Conservation (phyloP, 2,888 invertebrate genomes). For the Pseudococcus viburni region DNA sequence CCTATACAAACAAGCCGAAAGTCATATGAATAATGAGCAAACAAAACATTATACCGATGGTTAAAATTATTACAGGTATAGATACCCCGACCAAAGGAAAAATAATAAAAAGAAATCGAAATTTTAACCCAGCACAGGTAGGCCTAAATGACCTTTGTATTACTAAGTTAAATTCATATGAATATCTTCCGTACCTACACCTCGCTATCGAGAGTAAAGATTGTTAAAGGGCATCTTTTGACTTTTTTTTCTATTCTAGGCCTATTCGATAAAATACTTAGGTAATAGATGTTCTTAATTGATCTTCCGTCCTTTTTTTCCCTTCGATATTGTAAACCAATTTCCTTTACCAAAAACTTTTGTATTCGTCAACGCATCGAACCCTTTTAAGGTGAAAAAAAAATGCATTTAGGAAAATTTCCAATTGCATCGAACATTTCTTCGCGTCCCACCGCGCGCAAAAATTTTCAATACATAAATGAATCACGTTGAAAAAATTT, state of each 20-base stretch:
- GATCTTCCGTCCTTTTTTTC: background rate
- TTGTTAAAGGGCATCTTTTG: background rate
- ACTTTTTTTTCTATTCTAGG: background rate
- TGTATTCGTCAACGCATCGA: background rate
- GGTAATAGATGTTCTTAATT: background rate
- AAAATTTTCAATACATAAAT: slow-evolving; percentile 2
- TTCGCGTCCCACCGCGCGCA: background rate
- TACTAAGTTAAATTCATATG: background rate
- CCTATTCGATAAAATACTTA: background rate
- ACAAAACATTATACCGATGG: background rate
- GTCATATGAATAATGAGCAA: background rate
- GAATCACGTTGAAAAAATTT: background rate
- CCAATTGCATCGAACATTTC: background rate
- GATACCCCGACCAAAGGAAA: background rate
- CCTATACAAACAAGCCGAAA: background rate
- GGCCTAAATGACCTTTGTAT: background rate
- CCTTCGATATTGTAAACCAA: background rate
- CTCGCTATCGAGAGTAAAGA: background rate
- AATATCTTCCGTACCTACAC: background rate
- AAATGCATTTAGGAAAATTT: background rate
- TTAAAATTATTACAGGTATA: background rate
- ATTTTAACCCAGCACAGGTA: slow-evolving; percentile 10
- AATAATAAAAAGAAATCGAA: background rate
- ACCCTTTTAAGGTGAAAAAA: background rate
- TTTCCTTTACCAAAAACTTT: background rate